Percentiles rank a stretch among this genome's conserved stretches.
These are phyloP conservation scores for Kryptopterus vitreolus DNA, from an alignment of 2,797 vertebrate genomes.

Conservation along the genomic window DNA sequence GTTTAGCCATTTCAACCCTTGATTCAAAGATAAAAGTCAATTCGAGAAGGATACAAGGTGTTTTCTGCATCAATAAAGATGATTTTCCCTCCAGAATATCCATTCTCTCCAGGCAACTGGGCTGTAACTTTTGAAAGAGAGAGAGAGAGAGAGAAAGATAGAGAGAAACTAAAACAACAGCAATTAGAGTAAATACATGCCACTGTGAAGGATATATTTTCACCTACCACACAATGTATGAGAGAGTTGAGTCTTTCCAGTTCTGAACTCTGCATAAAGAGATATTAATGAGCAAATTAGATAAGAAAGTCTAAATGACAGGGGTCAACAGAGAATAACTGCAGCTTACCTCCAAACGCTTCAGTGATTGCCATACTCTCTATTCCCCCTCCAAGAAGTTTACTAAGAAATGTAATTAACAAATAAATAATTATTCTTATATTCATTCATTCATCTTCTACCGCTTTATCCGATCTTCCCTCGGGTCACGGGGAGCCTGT, in stretches of 20 bases:
- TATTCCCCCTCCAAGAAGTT: constrained; percentile 93
- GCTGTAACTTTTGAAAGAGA: constrained; percentile 79
- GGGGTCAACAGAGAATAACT: background rate
- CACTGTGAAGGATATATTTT: background rate
- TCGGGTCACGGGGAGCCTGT: too few relatives aligned
- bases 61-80: constrained; percentile 98
- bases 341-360: constrained; percentile 89
- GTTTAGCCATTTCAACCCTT: background rate
- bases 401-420: constrained; percentile 72
- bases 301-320: background rate
- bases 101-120: constrained; percentile 88
- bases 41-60: constrained; percentile 90
- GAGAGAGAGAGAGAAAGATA: too few relatives aligned
- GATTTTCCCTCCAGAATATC: constrained; percentile 92
- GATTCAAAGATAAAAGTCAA: background rate
- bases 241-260: constrained; percentile 96
- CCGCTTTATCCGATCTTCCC: too few relatives aligned
- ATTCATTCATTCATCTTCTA: too few relatives aligned
- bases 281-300: constrained; percentile 12
- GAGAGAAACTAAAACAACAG: too few relatives aligned
- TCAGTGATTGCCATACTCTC: constrained; percentile 99
- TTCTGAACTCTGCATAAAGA: constrained; percentile 87
- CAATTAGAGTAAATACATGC: background rate
- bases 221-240: constrained; percentile 95
- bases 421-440: background rate